Evolutionary conservation across 92 coral and sea anemone genomes (phyloP).

Genomic region (Siderastrea radians): DNA sequence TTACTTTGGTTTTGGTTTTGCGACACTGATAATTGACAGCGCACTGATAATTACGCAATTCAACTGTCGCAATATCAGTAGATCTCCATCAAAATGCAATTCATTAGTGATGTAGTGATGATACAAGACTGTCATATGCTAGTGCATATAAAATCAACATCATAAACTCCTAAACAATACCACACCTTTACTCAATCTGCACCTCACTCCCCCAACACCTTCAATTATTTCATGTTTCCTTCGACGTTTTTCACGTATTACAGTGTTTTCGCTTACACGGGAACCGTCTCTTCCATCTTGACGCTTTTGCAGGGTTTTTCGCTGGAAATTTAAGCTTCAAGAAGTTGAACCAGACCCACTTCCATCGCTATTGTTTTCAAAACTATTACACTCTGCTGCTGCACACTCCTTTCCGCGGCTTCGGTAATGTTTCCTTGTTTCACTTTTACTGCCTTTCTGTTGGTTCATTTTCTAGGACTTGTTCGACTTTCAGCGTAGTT

Average conservation of each 20-base stretch:
- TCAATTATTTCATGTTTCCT: constrained; percentile 53
- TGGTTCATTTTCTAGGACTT: too few species aligned
- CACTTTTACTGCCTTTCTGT: too few species aligned
- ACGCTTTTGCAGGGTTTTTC: constrained; percentile 46
- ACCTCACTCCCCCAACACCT: constrained; percentile 65
- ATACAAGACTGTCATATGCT: too few species aligned
- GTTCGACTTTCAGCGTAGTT: too few species aligned
- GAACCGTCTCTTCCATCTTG: constrained; percentile 56
- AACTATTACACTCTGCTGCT: too few species aligned
- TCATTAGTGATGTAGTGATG: constrained; percentile 8
- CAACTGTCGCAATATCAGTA: constrained; percentile 7
- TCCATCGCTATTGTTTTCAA: constrained; percentile 40
- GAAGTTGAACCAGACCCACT: constrained; percentile 38
- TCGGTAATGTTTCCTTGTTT: too few species aligned
- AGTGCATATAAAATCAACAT: not conserved
- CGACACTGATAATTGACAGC: too few species aligned
- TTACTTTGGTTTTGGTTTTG: too few species aligned
- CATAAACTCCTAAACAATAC: not conserved
- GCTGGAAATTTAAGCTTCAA: constrained; percentile 37
- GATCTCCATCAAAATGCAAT: constrained; percentile 25
- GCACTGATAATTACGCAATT: not conserved
- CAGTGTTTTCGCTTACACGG: constrained; percentile 50
- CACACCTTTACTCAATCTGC: constrained; percentile 32
- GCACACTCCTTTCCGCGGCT: too few species aligned
- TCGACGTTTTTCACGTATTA: constrained; percentile 55